Conservation (phyloP, 1,140 invertebrate species). For the Scaptomyza hsui region DNA sequence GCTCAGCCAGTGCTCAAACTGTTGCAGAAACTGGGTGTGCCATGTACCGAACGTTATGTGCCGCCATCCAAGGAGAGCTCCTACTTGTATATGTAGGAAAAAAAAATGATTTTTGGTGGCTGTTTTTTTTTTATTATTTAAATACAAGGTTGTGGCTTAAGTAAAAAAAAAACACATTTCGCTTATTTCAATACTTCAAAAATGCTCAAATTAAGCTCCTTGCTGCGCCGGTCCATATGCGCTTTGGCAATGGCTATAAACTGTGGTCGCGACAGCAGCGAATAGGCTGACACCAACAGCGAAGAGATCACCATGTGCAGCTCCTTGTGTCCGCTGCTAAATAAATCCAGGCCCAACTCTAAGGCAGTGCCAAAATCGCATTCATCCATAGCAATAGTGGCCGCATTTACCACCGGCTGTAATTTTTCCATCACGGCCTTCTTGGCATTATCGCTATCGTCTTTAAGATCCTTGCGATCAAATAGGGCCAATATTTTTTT, state of each 20-base stretch:
- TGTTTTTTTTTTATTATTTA: constrained; percentile 38
- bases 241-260: constrained; percentile 91
- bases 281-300: constrained; percentile 91
- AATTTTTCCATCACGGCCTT: constrained; percentile 87
- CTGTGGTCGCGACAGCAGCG: constrained; percentile 88
- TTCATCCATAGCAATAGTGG: constrained; percentile 90
- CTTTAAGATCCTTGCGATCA: constrained; percentile 85
- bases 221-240: constrained; percentile 85
- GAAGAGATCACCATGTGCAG: constrained; percentile 88
- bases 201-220: constrained; percentile 62
- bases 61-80: constrained; percentile 66
- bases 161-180: not conserved
- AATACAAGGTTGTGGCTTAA: constrained; percentile 44
- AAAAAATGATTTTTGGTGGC: constrained; percentile 9
- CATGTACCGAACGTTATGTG: constrained; percentile 56
- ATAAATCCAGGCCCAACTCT: constrained; percentile 94
- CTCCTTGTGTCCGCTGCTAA: constrained; percentile 89
- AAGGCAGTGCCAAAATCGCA: constrained; percentile 96
- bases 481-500: constrained; percentile 90
- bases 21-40: constrained; percentile 50
- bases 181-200: constrained; percentile 47
- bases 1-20: constrained; percentile 71
- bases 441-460: constrained; percentile 86
- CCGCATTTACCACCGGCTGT: constrained; percentile 90
- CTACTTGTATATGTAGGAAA: constrained; percentile 67